Evolutionary conservation across 2,113 vertebrate genomes (phyloP), one percentile per base, ranked within the genome.

Genomic region (Anhinga anhinga): DNA sequence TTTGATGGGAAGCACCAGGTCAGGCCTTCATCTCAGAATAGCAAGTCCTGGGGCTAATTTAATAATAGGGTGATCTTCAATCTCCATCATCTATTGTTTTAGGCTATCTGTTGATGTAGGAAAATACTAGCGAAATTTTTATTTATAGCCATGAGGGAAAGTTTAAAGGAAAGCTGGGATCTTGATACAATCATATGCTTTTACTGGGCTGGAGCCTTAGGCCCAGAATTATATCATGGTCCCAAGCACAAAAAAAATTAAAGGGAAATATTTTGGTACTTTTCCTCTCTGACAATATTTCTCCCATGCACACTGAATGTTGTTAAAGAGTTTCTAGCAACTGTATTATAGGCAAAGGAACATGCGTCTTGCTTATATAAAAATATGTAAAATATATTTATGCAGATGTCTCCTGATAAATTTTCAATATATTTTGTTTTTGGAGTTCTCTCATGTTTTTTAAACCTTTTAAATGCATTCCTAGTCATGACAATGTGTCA

Each of bases 81-180:
- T 86, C 52, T 92, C 62, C 25, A 44, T 65, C 70, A 29, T 76
- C 40, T 87, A 77, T 73, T 91, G 77, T 94, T 94, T 94, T 88
- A 91, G 96, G 89, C 91, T 97, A 62, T 95, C 56, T 70, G 78
- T 84, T 95, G 86, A 95, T 72, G 50, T 70, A 95, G 86, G 81
- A 94, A 95, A 89, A 95, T 94, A 88, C 58, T 82, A 94, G 93
- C 90, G 91, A 82, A 91, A 66, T 93, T 94, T 91, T 96, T 93
- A 95, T 95, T 90, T 80, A 49, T 87, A 93, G 93, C 94, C 73
- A 87, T 32, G 38, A 89, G 94, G 91, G 61, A 85, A 94, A 80
- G 16, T 85, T 92, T 87, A 92, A 93, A 90, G 45, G 66, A 89
- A 91, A 89, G 40, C 61, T 94, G 36, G 36, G 45, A 56, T 91